Base-by-base conservation (phyloP, 2,888 invertebrate genomes). In the Drosophila mayaguana region DNA sequence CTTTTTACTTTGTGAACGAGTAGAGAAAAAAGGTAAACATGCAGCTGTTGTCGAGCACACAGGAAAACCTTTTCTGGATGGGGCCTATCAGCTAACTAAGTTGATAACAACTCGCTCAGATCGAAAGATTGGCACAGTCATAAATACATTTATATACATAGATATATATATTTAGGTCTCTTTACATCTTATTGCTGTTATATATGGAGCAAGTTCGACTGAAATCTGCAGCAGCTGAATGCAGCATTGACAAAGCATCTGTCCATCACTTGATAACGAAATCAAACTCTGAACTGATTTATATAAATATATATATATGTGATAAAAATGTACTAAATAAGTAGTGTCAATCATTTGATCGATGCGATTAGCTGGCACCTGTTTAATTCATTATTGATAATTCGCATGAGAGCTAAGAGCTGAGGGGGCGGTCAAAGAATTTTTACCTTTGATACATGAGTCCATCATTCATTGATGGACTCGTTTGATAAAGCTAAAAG, bases 171-270 rank as follows among this genome's bases (percentile, higher is more conserved):
- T 5, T 22, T 53, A 53, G 34, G 8, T 1, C n/a, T 22, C 5
- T 16, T 9, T 9, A 36, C 36, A 53, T 53, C 51, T 36, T 36
- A 50, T 32, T 50, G 16, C 25, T 25, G 16, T 16, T 46, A 2
- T 54, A 40, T 25, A 20, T 55, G 20, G 6, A 16, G 12, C 54
- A 42, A 18, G 28, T 43, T 43, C 32, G 18, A 9, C 32, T 65
- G 66, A 22, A 46, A 66, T 46, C 22, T 32, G 32, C 16, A 22
- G 38, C 65, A 66, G 32, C 45, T 66, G 65, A 6, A 14, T 0
- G 7, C 18, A 66, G 38, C 67, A 54, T 65, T 53, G 54, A 65
- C 38, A 22, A 32, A 64, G 51, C 43, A 45, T 65, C 65, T 16
- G 38, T 53, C 22, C 20, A 66, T 53, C 45, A 16, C 18, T 32